phyloP scores from a whole-genome alignment of 2,113 vertebrate genomes.

The Anser brachyrhynchus region DNA sequence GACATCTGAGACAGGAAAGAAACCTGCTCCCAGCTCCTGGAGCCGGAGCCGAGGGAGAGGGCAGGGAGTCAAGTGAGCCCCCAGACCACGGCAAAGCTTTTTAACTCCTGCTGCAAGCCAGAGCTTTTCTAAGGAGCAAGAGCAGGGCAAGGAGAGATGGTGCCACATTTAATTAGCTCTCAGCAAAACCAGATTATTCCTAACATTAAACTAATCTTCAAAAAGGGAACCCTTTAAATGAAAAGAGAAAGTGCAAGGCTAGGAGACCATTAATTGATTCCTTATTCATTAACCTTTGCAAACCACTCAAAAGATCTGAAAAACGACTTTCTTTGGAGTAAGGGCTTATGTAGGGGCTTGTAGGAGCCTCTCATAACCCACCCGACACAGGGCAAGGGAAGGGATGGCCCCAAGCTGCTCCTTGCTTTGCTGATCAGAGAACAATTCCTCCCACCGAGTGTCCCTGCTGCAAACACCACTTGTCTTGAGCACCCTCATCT shows the following conservation, averaged over 20 bases:
- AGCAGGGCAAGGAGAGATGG: not conserved
- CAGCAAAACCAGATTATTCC: constrained; percentile 41
- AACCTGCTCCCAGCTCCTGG: not conserved
- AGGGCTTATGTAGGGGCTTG: not conserved
- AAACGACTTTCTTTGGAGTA: constrained; percentile 31
- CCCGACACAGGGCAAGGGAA: not conserved
- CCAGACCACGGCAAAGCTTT: not conserved
- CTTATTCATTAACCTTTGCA: constrained; percentile 73
- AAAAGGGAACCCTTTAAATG: constrained; percentile 52
- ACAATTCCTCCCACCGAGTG: not conserved
- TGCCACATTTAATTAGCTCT: constrained; percentile 38
- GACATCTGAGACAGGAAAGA: not conserved
- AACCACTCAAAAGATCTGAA: constrained; percentile 49
- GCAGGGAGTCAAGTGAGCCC: not conserved
- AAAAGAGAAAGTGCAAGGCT: constrained; percentile 55
- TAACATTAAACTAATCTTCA: constrained; percentile 54
- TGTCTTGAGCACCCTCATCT: not conserved
- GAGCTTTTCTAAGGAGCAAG: not conserved
- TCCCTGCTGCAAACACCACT: not conserved
- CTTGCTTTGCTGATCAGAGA: not conserved
- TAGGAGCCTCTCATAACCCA: not conserved
- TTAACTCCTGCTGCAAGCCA: not conserved
- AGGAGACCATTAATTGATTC: constrained; percentile 72
- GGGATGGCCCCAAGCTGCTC: not conserved
- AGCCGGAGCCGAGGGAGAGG: not conserved